Conservation (phyloP, 2,113 vertebrate genomes). For the Casuarius casuarius region DNA sequence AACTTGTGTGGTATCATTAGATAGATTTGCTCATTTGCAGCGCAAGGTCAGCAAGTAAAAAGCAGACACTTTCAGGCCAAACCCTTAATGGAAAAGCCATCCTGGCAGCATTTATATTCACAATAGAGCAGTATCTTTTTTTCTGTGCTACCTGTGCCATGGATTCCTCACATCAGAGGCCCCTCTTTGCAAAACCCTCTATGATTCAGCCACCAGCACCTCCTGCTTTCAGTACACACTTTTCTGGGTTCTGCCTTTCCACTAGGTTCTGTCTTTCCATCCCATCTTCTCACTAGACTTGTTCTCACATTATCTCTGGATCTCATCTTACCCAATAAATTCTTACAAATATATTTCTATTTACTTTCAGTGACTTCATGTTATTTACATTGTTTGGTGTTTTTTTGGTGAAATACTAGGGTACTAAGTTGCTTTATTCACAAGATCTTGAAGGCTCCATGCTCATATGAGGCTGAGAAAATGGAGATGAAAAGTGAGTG, state of each 20-base stretch:
- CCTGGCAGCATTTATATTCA: neutral
- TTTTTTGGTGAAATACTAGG: neutral
- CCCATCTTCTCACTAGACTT: rapidly evolving
- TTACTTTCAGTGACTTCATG: neutral
- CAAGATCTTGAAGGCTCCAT: neutral
- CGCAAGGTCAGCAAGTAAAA: constrained; percentile 1
- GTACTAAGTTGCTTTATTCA: neutral
- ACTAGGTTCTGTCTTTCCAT: neutral
- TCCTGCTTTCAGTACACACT: neutral
- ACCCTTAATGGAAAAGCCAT: neutral
- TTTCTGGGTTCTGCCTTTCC: neutral
- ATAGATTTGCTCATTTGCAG: neutral
- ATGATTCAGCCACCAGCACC: rapidly evolving
- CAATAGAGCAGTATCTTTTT: neutral
- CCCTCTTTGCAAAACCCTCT: neutral
- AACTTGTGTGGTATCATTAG: constrained; percentile 10
- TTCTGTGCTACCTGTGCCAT: neutral
- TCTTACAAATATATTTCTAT: neutral
- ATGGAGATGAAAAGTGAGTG: neutral
- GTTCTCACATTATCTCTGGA: neutral
- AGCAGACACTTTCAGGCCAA: constrained; percentile 15
- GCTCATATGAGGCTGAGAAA: neutral
- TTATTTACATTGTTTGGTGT: neutral
- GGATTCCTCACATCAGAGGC: neutral
- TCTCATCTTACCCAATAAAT: neutral